Evolutionary conservation across 2,888 invertebrate species (phyloP).

Genomic region (Drosophila lutescens): DNA sequence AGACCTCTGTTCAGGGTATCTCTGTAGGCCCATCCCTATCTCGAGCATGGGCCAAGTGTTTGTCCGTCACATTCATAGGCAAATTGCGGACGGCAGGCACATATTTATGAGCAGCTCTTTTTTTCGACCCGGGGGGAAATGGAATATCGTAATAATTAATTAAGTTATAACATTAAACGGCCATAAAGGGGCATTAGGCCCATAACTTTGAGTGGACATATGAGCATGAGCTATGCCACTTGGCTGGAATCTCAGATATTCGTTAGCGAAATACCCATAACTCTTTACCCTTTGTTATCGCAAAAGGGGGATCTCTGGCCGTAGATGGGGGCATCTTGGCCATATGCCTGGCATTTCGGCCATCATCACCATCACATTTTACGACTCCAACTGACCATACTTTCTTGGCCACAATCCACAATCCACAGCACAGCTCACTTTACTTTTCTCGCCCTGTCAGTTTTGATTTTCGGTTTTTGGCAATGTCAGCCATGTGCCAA

Average conservation of each 20-base stretch:
- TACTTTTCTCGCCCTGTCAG: slow-evolving; percentile 42
- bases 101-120: slow-evolving; percentile 53
- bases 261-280: slow-evolving; percentile 54
- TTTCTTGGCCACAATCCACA: slow-evolving; percentile 36
- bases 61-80: slow-evolving; percentile 55
- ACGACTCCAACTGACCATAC: slow-evolving; percentile 36
- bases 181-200: slow-evolving; percentile 75
- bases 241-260: slow-evolving; percentile 51
- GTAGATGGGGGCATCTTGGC: slow-evolving; percentile 29
- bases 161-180: slow-evolving; percentile 77
- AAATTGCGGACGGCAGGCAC: slow-evolving; percentile 53
- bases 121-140: slow-evolving; percentile 30
- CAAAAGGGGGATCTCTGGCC: slow-evolving; percentile 47
- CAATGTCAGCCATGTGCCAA: slow-evolving; percentile 63
- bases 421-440: slow-evolving; percentile 25
- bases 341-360: slow-evolving; percentile 34
- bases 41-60: slow-evolving; percentile 33
- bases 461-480: slow-evolving; percentile 55
- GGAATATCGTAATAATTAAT: slow-evolving; percentile 71
- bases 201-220: slow-evolving; percentile 68
- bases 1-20: slow-evolving; percentile 25
- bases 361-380: slow-evolving; percentile 43
- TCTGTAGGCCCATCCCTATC: slow-evolving; percentile 15
- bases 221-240: slow-evolving; percentile 58
- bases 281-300: slow-evolving; percentile 62